Percentiles rank a stretch among this genome's conserved stretches.
These are phyloP conservation scores for Origma solitaria DNA, from an alignment of 2,113 vertebrate genomes.

Conservation along the genomic window DNA sequence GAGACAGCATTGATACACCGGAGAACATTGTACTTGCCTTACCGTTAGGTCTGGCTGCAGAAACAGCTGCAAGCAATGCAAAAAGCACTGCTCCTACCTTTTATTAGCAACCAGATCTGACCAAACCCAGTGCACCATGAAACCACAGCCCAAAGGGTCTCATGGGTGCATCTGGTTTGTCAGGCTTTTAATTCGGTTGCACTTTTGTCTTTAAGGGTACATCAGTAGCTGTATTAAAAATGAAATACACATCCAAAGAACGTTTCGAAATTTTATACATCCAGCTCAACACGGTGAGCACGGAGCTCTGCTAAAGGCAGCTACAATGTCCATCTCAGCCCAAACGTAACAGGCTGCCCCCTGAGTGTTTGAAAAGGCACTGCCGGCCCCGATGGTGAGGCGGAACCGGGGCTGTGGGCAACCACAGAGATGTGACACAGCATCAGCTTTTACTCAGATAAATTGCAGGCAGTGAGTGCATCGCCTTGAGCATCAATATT, in stretches of 20 bases:
- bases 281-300: neutral
- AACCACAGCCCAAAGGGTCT: neutral
- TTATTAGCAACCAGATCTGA: neutral
- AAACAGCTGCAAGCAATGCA: neutral
- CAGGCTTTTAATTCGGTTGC: accelerated
- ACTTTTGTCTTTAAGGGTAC: neutral
- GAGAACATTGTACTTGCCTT: too few relatives aligned
- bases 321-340: accelerated
- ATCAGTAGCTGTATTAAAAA: neutral
- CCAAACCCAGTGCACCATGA: neutral
- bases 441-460: neutral
- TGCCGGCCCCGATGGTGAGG: accelerated
- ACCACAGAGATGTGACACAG: accelerated
- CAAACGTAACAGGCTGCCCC: neutral
- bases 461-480: neutral
- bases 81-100: neutral
- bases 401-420: accelerated
- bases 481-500: accelerated
- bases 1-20: neutral
- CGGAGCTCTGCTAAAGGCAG: neutral
- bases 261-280: accelerated
- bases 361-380: neutral
- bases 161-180: accelerated
- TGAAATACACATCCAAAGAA: accelerated
- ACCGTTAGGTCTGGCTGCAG: accelerated